These are phyloP conservation scores for Odocoileus hemionus DNA, from an alignment of 2,113 vertebrate species.

Conservation along the genomic window DNA sequence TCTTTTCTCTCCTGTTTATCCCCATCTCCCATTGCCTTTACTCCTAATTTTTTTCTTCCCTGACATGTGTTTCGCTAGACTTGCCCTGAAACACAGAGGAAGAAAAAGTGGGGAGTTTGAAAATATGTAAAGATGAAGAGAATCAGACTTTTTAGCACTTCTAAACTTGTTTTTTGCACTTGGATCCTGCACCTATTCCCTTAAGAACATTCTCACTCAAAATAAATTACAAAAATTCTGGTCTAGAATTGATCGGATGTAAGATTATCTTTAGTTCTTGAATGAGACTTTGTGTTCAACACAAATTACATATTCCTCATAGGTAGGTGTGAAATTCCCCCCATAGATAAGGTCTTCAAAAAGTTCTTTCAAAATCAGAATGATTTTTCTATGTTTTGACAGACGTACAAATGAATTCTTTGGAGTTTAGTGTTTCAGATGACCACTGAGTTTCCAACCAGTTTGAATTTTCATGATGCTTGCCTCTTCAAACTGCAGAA, in stretches of 20 bases:
- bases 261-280: not conserved
- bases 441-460: not conserved
- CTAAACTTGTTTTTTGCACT: not conserved
- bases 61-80: not conserved
- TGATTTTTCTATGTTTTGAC: not conserved
- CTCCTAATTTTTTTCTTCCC: not conserved
- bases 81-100: not conserved
- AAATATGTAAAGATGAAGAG: not conserved
- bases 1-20: too few relatives aligned
- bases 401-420: constrained; percentile 15
- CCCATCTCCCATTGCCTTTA: not conserved
- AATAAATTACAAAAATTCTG: not conserved
- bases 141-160: not conserved
- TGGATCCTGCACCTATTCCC: not conserved
- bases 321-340: not conserved
- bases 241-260: not conserved
- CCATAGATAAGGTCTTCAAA: not conserved
- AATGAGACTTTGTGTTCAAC: not conserved
- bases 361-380: constrained; percentile 34
- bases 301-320: not conserved
- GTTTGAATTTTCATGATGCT: not conserved
- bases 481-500: not conserved
- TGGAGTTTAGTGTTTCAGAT: not conserved
- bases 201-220: not conserved
- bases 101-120: not conserved